Conservation (phyloP, 2,888 invertebrate genomes). For the Bellardia pandia region DNA sequence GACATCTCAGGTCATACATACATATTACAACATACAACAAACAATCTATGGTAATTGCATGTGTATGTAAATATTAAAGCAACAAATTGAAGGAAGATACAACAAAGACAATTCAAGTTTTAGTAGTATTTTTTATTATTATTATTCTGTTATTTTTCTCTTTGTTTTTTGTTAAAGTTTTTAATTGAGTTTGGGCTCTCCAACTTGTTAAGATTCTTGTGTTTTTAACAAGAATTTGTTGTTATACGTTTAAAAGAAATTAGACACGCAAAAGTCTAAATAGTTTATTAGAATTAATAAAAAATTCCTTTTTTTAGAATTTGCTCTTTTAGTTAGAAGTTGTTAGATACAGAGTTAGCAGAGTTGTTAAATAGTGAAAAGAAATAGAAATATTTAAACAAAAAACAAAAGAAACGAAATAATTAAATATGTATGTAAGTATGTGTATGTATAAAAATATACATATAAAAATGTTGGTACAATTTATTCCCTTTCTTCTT, state of each 20-base stretch:
- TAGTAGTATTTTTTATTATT: not conserved
- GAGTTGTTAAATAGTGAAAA: not conserved
- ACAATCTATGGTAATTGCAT: not conserved
- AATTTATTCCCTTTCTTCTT: too few relatives aligned
- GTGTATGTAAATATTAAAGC: constrained; percentile 38
- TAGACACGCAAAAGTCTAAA: constrained; percentile 39
- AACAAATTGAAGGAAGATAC: constrained; percentile 24
- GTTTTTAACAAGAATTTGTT: constrained; percentile 16
- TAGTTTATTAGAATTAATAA: constrained; percentile 11
- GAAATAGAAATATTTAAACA: not conserved
- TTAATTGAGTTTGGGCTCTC: constrained; percentile 25
- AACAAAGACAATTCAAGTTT: constrained; percentile 22
- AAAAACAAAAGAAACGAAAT: too few relatives aligned
- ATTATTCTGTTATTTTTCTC: constrained; percentile 1
- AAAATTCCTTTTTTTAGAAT: not conserved
- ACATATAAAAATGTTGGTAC: too few relatives aligned
- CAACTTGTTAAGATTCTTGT: constrained; percentile 27
- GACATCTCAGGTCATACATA: constrained; percentile 23
- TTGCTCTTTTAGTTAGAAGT: not conserved
- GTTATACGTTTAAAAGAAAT: constrained; percentile 29
- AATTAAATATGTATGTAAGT: too few relatives aligned
- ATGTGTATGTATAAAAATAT: too few relatives aligned
- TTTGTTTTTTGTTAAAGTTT: constrained; percentile 14
- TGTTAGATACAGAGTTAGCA: not conserved
- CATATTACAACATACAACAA: constrained; percentile 6